Conservation (phyloP, 2,113 vertebrate genomes). For the Oreamnos americanus region DNA sequence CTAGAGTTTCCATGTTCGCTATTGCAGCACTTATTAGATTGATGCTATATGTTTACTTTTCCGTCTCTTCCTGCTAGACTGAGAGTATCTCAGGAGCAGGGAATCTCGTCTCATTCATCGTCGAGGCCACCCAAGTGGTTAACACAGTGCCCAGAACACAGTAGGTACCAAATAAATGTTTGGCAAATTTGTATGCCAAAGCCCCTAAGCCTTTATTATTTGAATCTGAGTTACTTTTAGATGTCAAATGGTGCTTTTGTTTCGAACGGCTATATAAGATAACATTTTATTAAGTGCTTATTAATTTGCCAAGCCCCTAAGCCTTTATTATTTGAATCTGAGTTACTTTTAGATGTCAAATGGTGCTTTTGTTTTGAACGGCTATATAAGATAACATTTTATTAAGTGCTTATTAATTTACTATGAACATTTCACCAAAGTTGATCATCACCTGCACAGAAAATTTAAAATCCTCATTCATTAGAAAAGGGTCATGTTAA, state of each 20-base stretch:
- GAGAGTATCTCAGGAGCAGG: not conserved
- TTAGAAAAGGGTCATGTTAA: not conserved
- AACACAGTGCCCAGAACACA: not conserved
- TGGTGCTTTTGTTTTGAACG: constrained; percentile 15
- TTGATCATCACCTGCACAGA: not conserved
- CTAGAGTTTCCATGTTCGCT: not conserved
- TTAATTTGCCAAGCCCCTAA: not conserved
- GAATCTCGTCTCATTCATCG: not conserved
- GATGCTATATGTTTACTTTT: not conserved
- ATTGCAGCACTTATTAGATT: not conserved
- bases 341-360: not conserved
- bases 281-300: too few relatives aligned
- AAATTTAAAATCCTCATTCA: not conserved
- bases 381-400: not conserved
- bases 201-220: too few relatives aligned
- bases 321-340: not conserved
- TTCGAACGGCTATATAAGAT: too few relatives aligned
- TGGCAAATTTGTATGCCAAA: not conserved
- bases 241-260: too few relatives aligned
- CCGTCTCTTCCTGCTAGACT: not conserved
- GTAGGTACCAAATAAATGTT: not conserved
- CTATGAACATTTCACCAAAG: not conserved
- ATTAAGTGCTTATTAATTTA: not conserved
- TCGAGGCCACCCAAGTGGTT: not conserved
- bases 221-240: too few relatives aligned